A percentile compares a stretch with the other conserved stretches of the same genome.
Evolutionary conservation across 2,888 invertebrate species (phyloP).

Genomic region (Ypsolopha sequella): DNA sequence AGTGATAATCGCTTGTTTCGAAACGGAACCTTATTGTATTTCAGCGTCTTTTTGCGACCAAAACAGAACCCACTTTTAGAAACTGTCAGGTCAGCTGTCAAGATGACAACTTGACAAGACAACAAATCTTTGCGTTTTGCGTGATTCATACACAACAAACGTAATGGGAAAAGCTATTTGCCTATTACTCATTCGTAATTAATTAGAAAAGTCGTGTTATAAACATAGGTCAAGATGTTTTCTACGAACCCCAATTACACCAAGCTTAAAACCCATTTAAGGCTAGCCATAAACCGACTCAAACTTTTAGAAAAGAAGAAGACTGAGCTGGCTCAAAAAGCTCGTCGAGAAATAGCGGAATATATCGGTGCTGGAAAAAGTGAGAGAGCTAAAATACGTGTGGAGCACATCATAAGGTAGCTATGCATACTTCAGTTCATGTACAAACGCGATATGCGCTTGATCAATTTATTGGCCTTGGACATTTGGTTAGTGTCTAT

Average conservation of each 20-base stretch:
- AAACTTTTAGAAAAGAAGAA: conserved; percentile 98
- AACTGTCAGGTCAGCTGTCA: too few species aligned
- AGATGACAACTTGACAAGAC: too few species aligned
- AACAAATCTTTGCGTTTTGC: neutral
- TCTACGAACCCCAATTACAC: conserved; percentile 93
- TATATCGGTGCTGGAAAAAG: conserved; percentile 88
- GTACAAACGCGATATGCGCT: too few species aligned
- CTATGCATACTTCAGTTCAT: conserved; percentile 4
- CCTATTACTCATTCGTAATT: neutral
- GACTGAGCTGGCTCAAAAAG: conserved; percentile 95
- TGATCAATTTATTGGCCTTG: too few species aligned
- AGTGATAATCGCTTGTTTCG: too few species aligned
- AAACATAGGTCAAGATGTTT: conserved; percentile 78
- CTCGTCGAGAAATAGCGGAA: conserved; percentile 97
- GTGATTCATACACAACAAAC: conserved; percentile 1
- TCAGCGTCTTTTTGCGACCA: too few species aligned
- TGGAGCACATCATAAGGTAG: conserved; percentile 95
- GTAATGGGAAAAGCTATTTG: neutral
- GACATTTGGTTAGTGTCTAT: too few species aligned
- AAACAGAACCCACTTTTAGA: too few species aligned
- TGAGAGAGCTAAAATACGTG: conserved; percentile 94
- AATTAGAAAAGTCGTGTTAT: too few species aligned
- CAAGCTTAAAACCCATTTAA: conserved; percentile 96
- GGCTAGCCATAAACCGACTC: conserved; percentile 92
- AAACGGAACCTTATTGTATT: too few species aligned